phyloP scores from a whole-genome alignment of 2,113 vertebrate species.

The Girardinichthys multiradiatus region DNA sequence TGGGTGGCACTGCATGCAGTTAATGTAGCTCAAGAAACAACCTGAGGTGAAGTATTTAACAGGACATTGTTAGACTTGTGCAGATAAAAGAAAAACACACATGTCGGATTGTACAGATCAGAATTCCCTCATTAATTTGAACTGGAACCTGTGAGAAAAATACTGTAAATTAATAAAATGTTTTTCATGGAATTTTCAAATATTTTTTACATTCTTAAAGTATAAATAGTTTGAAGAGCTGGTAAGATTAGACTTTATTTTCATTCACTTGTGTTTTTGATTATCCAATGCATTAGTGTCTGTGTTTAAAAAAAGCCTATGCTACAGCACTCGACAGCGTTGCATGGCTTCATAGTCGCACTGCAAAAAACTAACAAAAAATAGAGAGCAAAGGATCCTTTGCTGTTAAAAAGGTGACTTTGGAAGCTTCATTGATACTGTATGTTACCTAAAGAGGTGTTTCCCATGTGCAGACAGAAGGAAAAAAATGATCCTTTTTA shows the following conservation, averaged over 20 bases:
- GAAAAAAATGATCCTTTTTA: slow-evolving; percentile 74
- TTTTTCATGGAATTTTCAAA: slow-evolving; percentile 67
- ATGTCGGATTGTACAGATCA: slow-evolving; percentile 62
- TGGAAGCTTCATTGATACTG: slow-evolving; percentile 87
- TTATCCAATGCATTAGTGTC: slow-evolving; percentile 72
- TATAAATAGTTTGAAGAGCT: slow-evolving; percentile 73
- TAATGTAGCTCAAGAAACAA: slow-evolving; percentile 55
- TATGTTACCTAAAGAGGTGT: slow-evolving; percentile 84
- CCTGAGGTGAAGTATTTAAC: slow-evolving; percentile 41
- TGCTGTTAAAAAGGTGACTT: slow-evolving; percentile 81
- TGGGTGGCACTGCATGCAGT: slow-evolving; percentile 41
- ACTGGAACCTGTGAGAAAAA: slow-evolving; percentile 71
- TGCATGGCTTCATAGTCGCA: slow-evolving; percentile 81
- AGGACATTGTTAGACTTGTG: slow-evolving; percentile 33
- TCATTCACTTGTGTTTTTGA: slow-evolving; percentile 61
- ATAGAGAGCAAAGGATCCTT: slow-evolving; percentile 76
- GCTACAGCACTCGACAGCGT: slow-evolving; percentile 57
- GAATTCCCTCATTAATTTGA: slow-evolving; percentile 55
- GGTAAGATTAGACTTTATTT: slow-evolving; percentile 55
- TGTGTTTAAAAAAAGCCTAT: slow-evolving; percentile 66
- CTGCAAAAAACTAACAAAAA: slow-evolving; percentile 72
- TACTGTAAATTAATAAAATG: slow-evolving; percentile 56
- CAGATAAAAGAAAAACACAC: slow-evolving; percentile 37
- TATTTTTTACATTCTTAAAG: slow-evolving; percentile 72
- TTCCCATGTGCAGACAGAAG: slow-evolving; percentile 84